Conservation (phyloP, 2,888 invertebrate species). For the Oegoconia quadripuncta region DNA sequence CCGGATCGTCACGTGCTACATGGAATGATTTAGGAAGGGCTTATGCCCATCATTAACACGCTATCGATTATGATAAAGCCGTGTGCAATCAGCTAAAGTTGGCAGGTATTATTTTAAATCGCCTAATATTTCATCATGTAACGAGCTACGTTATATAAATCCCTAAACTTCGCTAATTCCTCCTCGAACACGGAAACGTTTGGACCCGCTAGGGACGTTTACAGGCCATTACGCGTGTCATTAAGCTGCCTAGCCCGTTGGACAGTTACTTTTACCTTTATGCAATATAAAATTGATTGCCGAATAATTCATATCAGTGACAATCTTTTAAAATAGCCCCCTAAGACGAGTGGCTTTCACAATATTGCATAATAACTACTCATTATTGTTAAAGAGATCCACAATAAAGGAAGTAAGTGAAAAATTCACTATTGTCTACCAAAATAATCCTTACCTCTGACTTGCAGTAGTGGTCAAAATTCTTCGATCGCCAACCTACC, state of each 20-base stretch:
- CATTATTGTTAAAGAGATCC: background rate
- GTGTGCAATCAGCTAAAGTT: too few species aligned
- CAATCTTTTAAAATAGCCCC: conserved; percentile 33
- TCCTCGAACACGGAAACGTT: background rate
- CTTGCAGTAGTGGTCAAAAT: too few species aligned
- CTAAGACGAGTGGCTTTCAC: conserved; percentile 29
- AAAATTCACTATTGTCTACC: too few species aligned
- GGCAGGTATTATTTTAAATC: too few species aligned
- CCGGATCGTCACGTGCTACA: too few species aligned
- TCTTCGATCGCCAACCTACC: too few species aligned
- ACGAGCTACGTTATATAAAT: too few species aligned
- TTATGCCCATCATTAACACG: too few species aligned
- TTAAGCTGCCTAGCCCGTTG: conserved; percentile 3
- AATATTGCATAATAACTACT: conserved; percentile 46
- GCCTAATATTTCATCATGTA: background rate
- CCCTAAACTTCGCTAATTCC: background rate
- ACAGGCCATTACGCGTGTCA: background rate
- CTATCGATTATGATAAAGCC: too few species aligned
- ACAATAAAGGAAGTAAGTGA: too few species aligned
- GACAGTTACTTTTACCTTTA: conserved; percentile 25
- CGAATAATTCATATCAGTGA: conserved; percentile 28
- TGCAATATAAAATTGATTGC: conserved; percentile 38
- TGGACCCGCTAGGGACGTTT: background rate
- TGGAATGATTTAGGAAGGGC: too few species aligned
- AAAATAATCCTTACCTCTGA: too few species aligned